phyloP scores from a whole-genome alignment of 2,888 invertebrate genomes.

The Homarus gammarus region DNA sequence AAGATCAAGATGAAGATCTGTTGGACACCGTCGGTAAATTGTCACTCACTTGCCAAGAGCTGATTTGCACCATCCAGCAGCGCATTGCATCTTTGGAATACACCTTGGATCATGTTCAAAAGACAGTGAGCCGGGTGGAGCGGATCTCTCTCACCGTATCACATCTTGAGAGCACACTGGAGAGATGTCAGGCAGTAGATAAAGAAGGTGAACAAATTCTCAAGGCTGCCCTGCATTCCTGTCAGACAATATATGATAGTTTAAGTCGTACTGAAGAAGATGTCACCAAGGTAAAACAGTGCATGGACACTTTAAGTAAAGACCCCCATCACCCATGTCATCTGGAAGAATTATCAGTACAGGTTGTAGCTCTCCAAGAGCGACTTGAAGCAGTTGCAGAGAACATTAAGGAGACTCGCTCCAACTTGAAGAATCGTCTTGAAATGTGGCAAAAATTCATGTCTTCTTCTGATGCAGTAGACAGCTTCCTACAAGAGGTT shows the following conservation, averaged over 20 bases:
- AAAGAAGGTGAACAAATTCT: slow-evolving; percentile 75
- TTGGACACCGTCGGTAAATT: slow-evolving; percentile 69
- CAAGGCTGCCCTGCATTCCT: slow-evolving; percentile 74
- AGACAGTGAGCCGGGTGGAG: slow-evolving; percentile 73
- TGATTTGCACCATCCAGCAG: slow-evolving; percentile 70
- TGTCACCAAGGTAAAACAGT: slow-evolving; percentile 70
- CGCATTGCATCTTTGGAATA: slow-evolving; percentile 74
- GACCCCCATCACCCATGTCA: slow-evolving; percentile 76
- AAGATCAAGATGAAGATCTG: slow-evolving; percentile 68
- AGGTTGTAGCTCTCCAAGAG: slow-evolving; percentile 61
- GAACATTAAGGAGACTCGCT: slow-evolving; percentile 67
- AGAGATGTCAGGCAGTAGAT: slow-evolving; percentile 71
- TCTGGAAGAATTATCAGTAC: slow-evolving; percentile 64
- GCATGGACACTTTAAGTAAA: slow-evolving; percentile 68
- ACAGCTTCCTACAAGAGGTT: slow-evolving; percentile 73
- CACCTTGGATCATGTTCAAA: slow-evolving; percentile 74
- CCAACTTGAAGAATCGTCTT: slow-evolving; percentile 69
- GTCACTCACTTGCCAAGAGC: slow-evolving; percentile 73
- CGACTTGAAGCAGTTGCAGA: slow-evolving; percentile 63
- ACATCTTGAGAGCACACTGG: slow-evolving; percentile 71
- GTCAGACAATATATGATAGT: slow-evolving; percentile 72
- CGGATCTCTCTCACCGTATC: slow-evolving; percentile 74
- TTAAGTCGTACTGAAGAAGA: slow-evolving; percentile 72
- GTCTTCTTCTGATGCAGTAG: slow-evolving; percentile 73
- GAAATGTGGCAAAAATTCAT: slow-evolving; percentile 75